Base-by-base conservation (phyloP, 1,140 invertebrate genomes). In the Zaprionus ornatus region DNA sequence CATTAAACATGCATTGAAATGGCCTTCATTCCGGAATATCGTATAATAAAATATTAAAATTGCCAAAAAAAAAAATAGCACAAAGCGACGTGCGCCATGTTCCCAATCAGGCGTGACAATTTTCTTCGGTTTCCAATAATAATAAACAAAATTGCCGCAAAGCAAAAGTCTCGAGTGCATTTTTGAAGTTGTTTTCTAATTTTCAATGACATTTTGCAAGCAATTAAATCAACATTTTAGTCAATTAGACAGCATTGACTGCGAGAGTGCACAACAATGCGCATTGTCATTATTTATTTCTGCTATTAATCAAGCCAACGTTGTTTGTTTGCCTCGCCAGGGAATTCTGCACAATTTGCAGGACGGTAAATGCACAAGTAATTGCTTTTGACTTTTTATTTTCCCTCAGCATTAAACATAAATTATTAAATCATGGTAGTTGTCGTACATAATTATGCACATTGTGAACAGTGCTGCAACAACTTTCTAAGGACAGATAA, bases 1-100 rank as follows among this genome's bases (percentile, higher is more conserved):
- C 84, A 88, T 88, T 90, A 84, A 90, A 75, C 90, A 88, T 88
- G 84, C 74, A 88, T 88, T 88, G 84, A 88, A 84, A 69, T 72
- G 69, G 59, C 23, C 56, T 54, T 70, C 65, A 37, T 59, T 56
- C 72, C 70, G 76, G 54, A 42, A 85, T 67, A 52, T 57, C 25
- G 50, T 54, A 72, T 72, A 78, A 84, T 88, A 78, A 88, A 84
- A 88, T 88, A 80, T 88, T 78, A 61, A 87, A 77, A 88, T 87
- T 74, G 67, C 29, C 4, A 67, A 55, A 25, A 55, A 25, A 69
- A 56, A 54, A 62, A n/a, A n/a, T n/a, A 45, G 13, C 32, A 25
- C 19, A 60, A 23, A 50, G 40, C 27, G 25, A 66, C 77, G 69
- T 74, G 69, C 62, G 27, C 50, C 65, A 74, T 71, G 17, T 62